These are phyloP conservation scores for Microcebus tavaratra DNA, from an alignment of 2,113 vertebrate species.

Conservation along the genomic window DNA sequence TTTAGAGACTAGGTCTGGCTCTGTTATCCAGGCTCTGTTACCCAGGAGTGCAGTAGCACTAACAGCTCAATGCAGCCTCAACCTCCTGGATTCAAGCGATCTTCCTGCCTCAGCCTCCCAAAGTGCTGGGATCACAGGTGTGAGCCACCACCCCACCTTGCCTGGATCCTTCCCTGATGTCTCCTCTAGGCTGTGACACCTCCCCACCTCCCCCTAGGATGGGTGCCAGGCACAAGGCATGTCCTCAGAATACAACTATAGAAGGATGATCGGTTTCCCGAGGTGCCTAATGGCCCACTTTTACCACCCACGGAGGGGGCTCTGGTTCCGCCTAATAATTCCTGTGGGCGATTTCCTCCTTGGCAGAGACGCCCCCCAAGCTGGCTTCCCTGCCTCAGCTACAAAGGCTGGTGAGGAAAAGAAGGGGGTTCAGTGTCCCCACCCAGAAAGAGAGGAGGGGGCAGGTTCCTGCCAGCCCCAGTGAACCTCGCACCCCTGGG, in stretches of 20 bases:
- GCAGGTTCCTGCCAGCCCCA: background rate
- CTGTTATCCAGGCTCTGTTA: too few relatives aligned
- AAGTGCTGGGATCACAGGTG: too few relatives aligned
- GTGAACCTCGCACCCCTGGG: background rate
- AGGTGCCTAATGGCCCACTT: background rate
- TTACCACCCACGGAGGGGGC: background rate
- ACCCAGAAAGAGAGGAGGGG: background rate
- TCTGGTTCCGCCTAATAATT: rapidly evolving
- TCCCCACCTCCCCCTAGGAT: too few relatives aligned
- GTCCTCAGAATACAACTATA: background rate
- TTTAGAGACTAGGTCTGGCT: too few relatives aligned
- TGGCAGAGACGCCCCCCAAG: background rate
- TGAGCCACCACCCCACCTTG: background rate
- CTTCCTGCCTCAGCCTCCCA: too few relatives aligned
- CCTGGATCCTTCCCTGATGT: background rate
- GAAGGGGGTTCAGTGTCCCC: background rate
- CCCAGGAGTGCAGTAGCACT: too few relatives aligned
- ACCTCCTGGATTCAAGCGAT: too few relatives aligned
- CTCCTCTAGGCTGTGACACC: background rate
- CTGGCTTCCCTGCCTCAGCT: background rate
- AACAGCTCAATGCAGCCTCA: too few relatives aligned
- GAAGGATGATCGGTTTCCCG: background rate
- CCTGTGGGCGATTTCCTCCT: background rate
- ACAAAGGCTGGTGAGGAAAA: background rate
- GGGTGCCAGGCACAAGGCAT: background rate